Base-by-base conservation (phyloP, 2,797 vertebrate genomes). In the Gymnothorax reevesii region DNA sequence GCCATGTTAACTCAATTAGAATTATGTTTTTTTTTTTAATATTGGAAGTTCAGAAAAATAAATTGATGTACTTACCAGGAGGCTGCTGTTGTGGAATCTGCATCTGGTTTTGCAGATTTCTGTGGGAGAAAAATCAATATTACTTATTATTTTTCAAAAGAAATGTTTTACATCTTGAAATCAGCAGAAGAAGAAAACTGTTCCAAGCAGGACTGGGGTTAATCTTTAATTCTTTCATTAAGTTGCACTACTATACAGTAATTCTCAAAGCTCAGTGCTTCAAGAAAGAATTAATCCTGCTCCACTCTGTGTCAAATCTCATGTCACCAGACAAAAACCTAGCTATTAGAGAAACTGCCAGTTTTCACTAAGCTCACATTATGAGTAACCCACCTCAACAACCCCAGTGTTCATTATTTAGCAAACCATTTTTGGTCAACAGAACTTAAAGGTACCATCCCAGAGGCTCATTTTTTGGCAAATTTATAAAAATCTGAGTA, bases 21-120 rank as follows among this genome's bases (percentile, higher is more conserved):
- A 75, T 59, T 66, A 7, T 52, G 42, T 33, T 52, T 77, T 0
- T 5, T 33, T 25, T 49, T 22, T 22, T 54, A 79, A 54, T 6
- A 20, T 52, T 77, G 10, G 2, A 73, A 79, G n/a, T 17, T 49
- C 0, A 42, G 33, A 49, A 42, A 75, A 49, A 75, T 49, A 17
- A 42, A 73, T 73, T 9, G n/a, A 55, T 54, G 52, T 79, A 97
- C 97, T 95, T 89, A 99, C 99, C 99, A 95, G 98, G 95, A 88
- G 96, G 97, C 92, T 98, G 97, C 90, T 98, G 98, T 92, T 99
- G 98, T 88, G 98, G 98, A 94, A 99, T 99, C 71, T 96, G 98
- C 88, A 97, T 97, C 95, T 99, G 98, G 93, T 98, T 98, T 89
- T 98, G 97, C 93, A 99, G 95, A 90, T 97, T 97, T 94, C 97